A percentile compares a stretch with the other conserved stretches of the same genome.
phyloP scores from a whole-genome alignment of 1,140 invertebrate genomes.

The Capitella teleta region DNA sequence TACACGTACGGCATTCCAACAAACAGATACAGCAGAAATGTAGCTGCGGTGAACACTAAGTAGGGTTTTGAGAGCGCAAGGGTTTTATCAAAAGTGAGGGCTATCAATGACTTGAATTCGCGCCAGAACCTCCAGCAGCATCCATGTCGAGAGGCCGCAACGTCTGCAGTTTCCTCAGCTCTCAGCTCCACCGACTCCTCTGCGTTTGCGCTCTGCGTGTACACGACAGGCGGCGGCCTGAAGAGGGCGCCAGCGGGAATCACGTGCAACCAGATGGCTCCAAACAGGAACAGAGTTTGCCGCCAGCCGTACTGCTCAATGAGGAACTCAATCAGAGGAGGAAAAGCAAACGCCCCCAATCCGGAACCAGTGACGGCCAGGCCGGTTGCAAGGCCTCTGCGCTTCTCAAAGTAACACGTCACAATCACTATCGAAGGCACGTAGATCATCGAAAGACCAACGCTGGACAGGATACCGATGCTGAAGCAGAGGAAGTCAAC shows the following conservation, averaged over 20 bases:
- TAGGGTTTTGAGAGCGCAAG: conserved; percentile 1
- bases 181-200: not conserved
- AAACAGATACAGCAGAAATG: conserved; percentile 11
- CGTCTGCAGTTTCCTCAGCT: too few species aligned
- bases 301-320: conserved; percentile 58
- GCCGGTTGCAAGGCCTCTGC: conserved; percentile 74
- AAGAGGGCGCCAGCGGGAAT: conserved; percentile 6
- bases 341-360: conserved; percentile 66
- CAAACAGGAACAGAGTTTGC: conserved; percentile 44
- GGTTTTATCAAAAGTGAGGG: conserved; percentile 6
- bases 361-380: conserved; percentile 80
- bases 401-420: conserved; percentile 72
- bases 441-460: conserved; percentile 74
- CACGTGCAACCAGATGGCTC: conserved; percentile 3
- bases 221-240: not conserved
- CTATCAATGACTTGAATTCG: not conserved
- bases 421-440: conserved; percentile 74
- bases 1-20: conserved; percentile 11
- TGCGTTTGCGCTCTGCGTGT: not conserved
- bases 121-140: not conserved
- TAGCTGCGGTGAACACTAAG: conserved; percentile 7
- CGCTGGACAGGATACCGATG: conserved; percentile 71
- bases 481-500: conserved; percentile 63
- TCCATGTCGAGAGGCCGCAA: not conserved
- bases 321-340: conserved; percentile 48